Base-by-base conservation (phyloP, 2,113 vertebrate genomes). In the Caranx ignobilis region DNA sequence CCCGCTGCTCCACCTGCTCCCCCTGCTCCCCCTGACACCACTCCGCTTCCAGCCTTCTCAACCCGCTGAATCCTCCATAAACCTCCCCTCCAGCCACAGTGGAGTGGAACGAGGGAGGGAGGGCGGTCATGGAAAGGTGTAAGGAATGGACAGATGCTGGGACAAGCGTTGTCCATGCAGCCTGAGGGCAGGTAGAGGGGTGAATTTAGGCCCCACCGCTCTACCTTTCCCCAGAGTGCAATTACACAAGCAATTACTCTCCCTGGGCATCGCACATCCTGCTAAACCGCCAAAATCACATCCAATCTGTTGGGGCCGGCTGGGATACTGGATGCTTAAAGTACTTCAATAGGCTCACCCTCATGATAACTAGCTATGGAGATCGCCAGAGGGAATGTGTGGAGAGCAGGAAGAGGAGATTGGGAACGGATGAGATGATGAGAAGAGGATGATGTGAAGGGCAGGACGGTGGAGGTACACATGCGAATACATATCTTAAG, bases 171-270 rank as follows among this genome's bases (percentile, higher is more conserved):
- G 83, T 52, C 86, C 75, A 15, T 32, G 79, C 45, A 56, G 80
- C 89, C 86, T 0, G 73, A 77, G 82, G 89, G 73, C 79, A 84
- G 81, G 84, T 82, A 82, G 77, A 61, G 32, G 81, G 87, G 87
- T 86, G 83, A 73, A 79, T 87, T 75, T 76, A 63, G 79, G 41
- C 60, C 48, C 56, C 11, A 21, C 78, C 47, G 77, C 70, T 85
- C 71, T 69, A 77, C 77, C 86, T 83, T 80, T 91, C 92, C 91
- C 93, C 52, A 75, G 92, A 88, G 93, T 88, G 87, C 92, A 93
- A 95, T 95, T 94, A 94, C 78, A 61, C 88, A 81, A 82, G 88
- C 87, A 88, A 91, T 92, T 92, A 93, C 81, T 89, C 85, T 83
- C 67, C 76, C 43, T 37, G 50, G 83, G 87, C 86, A 82, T 77